phyloP scores from a whole-genome alignment of 1,140 invertebrate genomes.

The Calliphora vicina region DNA sequence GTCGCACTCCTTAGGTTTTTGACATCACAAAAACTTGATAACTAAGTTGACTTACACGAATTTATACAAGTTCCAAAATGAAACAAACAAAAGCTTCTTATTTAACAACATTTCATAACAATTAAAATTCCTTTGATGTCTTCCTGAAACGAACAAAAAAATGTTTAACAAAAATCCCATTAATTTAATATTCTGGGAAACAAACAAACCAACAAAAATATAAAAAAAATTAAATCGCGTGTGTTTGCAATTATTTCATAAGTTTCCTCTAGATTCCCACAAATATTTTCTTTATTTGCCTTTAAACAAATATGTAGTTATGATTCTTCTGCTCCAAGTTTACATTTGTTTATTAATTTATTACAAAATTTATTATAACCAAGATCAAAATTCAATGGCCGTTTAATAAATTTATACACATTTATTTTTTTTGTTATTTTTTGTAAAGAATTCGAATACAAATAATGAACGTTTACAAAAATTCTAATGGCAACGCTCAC shows the following conservation, averaged over 20 bases:
- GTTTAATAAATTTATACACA: background rate
- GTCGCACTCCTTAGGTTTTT: too few relatives aligned
- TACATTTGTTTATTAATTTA: slow-evolving; percentile 12
- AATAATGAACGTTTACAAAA: too few relatives aligned
- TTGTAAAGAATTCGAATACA: background rate
- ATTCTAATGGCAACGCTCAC: background rate
- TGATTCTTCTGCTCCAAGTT: background rate
- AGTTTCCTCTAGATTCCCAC: background rate
- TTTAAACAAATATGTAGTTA: too few relatives aligned
- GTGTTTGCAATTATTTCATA: slow-evolving; percentile 1
- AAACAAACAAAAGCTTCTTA: too few relatives aligned
- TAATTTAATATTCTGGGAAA: background rate
- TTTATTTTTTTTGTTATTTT: background rate
- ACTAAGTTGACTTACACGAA: too few relatives aligned
- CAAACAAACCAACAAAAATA: background rate
- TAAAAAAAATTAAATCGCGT: background rate
- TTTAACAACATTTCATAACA: background rate
- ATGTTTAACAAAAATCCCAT: background rate
- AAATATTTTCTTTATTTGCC: background rate
- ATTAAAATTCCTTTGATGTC: slow-evolving; percentile 13
- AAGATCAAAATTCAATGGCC: background rate
- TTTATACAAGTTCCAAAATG: too few relatives aligned
- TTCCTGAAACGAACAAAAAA: background rate
- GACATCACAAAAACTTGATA: too few relatives aligned
- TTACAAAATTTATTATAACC: background rate